Conservation (phyloP, 2,113 vertebrate species). For the Daboia siamensis region DNA sequence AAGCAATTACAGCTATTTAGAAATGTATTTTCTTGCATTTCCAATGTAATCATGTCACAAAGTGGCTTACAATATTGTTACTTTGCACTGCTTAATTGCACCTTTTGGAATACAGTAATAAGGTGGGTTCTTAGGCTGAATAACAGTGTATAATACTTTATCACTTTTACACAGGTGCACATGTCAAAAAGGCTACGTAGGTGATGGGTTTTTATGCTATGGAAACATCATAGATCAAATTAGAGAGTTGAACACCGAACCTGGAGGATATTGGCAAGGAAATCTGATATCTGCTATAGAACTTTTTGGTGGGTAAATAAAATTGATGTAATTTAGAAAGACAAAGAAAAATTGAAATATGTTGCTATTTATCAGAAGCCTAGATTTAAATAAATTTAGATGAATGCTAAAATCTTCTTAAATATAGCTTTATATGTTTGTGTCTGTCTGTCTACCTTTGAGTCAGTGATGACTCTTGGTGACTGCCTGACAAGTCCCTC, state of each 20-base stretch:
- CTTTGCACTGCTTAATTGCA: neutral
- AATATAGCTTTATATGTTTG: neutral
- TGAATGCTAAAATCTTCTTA: neutral
- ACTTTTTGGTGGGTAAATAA: conserved; percentile 76
- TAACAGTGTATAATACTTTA: neutral
- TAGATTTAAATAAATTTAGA: neutral
- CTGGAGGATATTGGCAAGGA: conserved; percentile 77
- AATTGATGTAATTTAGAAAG: neutral
- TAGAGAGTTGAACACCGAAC: conserved; percentile 76
- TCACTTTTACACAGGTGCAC: conserved; percentile 72
- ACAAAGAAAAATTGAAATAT: neutral
- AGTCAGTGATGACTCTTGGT: neutral
- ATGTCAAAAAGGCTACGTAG: conserved; percentile 77
- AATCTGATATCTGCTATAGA: conserved; percentile 78
- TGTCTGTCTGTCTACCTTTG: neutral
- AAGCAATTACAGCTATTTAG: neutral
- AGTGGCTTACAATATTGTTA: neutral
- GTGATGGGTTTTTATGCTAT: conserved; percentile 81
- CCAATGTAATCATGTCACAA: neutral
- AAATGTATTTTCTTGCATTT: neutral
- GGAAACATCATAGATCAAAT: conserved; percentile 85
- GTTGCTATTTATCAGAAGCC: neutral
- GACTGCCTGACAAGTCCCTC: neutral
- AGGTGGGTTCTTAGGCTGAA: neutral
- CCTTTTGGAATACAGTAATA: neutral